A percentile compares a stretch with the other conserved stretches of the same genome.
phyloP scores from a whole-genome alignment of 2,888 invertebrate genomes.

The Saturnia pavonia region DNA sequence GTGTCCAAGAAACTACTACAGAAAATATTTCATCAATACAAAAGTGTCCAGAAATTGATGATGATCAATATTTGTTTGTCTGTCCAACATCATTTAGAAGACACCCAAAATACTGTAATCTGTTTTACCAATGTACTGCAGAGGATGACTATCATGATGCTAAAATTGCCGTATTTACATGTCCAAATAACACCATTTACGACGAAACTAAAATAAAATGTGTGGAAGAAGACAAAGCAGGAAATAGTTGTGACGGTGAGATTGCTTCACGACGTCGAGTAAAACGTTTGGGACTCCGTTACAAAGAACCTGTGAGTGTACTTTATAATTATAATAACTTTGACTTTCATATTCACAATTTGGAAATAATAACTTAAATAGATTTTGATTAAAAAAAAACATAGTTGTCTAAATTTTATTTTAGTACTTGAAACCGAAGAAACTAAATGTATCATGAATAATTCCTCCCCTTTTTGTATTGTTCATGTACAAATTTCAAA shows the following conservation, averaged over 20 bases:
- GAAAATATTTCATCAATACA: slow-evolving; percentile 43
- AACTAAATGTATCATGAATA: no score
- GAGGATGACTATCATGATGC: slow-evolving; percentile 84
- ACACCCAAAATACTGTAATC: slow-evolving; percentile 91
- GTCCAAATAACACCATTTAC: slow-evolving; percentile 89
- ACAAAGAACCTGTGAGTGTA: slow-evolving; percentile 82
- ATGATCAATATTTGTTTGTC: slow-evolving; percentile 86
- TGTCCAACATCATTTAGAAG: slow-evolving; percentile 92
- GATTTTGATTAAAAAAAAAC: no score
- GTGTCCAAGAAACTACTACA: slow-evolving; percentile 33
- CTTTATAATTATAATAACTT: slow-evolving; percentile 3
- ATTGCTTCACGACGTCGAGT: slow-evolving; percentile 79
- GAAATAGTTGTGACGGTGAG: slow-evolving; percentile 80
- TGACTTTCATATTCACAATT: background rate
- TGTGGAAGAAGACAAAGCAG: slow-evolving; percentile 82
- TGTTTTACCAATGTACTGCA: slow-evolving; percentile 92
- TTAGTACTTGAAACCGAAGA: background rate
- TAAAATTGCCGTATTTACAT: slow-evolving; percentile 88
- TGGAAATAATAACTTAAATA: background rate
- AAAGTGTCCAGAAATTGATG: slow-evolving; percentile 82
- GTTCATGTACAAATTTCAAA: no score
- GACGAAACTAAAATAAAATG: slow-evolving; percentile 88
- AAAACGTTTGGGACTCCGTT: slow-evolving; percentile 74
- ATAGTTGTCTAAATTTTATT: no score
- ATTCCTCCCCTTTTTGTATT: no score